Conservation (phyloP, 2,113 vertebrate species). For the Lucifuga dentata region DNA sequence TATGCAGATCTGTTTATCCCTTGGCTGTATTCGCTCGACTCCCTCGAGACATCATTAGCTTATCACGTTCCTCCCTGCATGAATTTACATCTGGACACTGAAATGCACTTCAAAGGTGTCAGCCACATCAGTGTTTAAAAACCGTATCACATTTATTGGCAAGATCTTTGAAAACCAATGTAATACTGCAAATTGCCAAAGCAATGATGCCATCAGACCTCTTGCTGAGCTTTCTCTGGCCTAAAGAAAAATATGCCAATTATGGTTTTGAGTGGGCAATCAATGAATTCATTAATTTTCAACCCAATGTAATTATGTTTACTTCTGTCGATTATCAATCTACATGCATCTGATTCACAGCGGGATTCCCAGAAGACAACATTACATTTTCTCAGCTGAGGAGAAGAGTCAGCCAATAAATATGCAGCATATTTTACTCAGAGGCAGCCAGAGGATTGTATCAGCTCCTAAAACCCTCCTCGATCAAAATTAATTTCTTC, state of each 20-base stretch:
- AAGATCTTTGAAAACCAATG: slow-evolving; percentile 27
- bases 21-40: slow-evolving; percentile 34
- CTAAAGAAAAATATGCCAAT: slow-evolving; percentile 59
- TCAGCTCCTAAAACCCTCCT: slow-evolving; percentile 11
- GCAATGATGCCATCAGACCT: slow-evolving; percentile 33
- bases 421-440: slow-evolving; percentile 25
- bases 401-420: slow-evolving; percentile 24
- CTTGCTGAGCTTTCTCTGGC: slow-evolving; percentile 21
- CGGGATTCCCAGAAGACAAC: slow-evolving; percentile 29
- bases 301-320: slow-evolving; percentile 66
- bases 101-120: slow-evolving; percentile 74
- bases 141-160: slow-evolving; percentile 37
- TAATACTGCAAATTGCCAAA: slow-evolving; percentile 12
- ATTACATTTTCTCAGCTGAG: slow-evolving; percentile 29
- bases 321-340: slow-evolving; percentile 61
- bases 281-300: slow-evolving; percentile 73
- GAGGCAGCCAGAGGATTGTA: slow-evolving; percentile 25
- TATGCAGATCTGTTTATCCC: slow-evolving; percentile 71
- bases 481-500: slow-evolving; percentile 14
- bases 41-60: slow-evolving; percentile 78
- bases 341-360: slow-evolving; percentile 47
- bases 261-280: slow-evolving; percentile 58
- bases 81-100: slow-evolving; percentile 71
- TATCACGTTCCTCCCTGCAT: slow-evolving; percentile 67
- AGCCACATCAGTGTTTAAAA: slow-evolving; percentile 53